Conservation (phyloP, 2,797 vertebrate genomes). For the Amblyopsis hoosieri region DNA sequence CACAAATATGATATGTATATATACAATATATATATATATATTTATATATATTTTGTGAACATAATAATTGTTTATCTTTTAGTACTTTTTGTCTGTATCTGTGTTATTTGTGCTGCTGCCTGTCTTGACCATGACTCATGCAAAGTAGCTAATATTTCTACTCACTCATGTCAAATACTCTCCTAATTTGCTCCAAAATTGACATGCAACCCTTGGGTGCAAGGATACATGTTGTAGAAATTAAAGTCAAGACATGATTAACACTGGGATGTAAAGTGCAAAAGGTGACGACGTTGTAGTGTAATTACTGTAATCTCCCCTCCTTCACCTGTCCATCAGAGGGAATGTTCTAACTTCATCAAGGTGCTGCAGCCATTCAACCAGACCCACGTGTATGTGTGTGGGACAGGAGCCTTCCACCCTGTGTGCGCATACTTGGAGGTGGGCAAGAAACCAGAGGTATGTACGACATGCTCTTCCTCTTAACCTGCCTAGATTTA, state of each 20-base stretch:
- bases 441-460: slow-evolving; percentile 93
- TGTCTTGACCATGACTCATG: no score
- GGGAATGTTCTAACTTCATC: slow-evolving; percentile 95
- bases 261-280: no score
- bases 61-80: no score
- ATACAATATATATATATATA: no score
- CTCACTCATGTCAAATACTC: slow-evolving; percentile 6
- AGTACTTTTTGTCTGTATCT: no score
- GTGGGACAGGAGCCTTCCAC: slow-evolving; percentile 96
- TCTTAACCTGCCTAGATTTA: not conserved
- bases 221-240: not conserved
- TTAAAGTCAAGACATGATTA: not conserved
- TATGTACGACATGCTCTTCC: slow-evolving; percentile 54
- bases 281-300: not conserved
- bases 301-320: slow-evolving; percentile 23
- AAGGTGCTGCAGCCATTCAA: slow-evolving; percentile 93
- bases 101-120: no score
- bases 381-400: slow-evolving; percentile 93
- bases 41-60: no score
- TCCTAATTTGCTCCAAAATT: not conserved
- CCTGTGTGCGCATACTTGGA: slow-evolving; percentile 94
- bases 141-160: not conserved
- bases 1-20: not conserved
- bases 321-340: slow-evolving; percentile 73
- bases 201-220: not conserved